A percentile compares a stretch with the other conserved stretches of the same genome.
Conservation (phyloP, 2,113 vertebrate genomes). For the Oncorhynchus kisutch region DNA sequence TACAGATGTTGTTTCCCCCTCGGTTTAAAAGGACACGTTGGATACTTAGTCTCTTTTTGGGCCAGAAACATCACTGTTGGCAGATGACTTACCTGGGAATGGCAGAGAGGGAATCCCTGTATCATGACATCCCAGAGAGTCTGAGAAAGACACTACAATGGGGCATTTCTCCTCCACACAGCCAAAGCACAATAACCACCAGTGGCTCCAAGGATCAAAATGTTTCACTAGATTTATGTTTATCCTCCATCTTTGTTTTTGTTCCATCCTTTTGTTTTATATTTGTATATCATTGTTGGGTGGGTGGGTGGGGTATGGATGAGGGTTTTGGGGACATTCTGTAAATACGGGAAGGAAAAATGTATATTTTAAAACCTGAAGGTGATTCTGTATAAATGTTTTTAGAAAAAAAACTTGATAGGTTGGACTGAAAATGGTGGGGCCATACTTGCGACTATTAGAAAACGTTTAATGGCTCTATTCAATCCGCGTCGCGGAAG, state of each 20-base stretch:
- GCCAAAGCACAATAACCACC: constrained; percentile 76
- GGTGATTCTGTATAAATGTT: constrained; percentile 80
- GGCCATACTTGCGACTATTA: no score
- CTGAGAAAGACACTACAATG: not conserved
- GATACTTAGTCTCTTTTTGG: not conserved
- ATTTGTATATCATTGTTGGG: constrained; percentile 42
- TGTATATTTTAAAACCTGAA: constrained; percentile 81
- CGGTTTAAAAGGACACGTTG: not conserved
- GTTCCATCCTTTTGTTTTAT: constrained; percentile 45
- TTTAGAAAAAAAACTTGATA: constrained; percentile 68
- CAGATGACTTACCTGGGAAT: not conserved
- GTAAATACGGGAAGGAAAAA: constrained; percentile 78
- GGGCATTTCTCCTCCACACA: constrained; percentile 31
- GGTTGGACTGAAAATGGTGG: constrained; percentile 51
- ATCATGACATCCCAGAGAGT: not conserved
- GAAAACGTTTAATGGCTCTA: no score
- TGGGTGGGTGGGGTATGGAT: constrained; percentile 36
- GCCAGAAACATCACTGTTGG: not conserved
- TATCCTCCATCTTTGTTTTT: constrained; percentile 40
- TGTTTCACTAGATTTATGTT: constrained; percentile 31
- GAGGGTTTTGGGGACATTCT: constrained; percentile 38
- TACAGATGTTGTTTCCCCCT: no score
- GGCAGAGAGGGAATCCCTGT: not conserved
- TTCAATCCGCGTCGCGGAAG: no score
- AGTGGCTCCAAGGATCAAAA: constrained; percentile 45